A percentile compares a stretch with the other conserved stretches of the same genome.
Evolutionary conservation across 2,113 vertebrate genomes (phyloP).

Genomic region (Upupa epops): DNA sequence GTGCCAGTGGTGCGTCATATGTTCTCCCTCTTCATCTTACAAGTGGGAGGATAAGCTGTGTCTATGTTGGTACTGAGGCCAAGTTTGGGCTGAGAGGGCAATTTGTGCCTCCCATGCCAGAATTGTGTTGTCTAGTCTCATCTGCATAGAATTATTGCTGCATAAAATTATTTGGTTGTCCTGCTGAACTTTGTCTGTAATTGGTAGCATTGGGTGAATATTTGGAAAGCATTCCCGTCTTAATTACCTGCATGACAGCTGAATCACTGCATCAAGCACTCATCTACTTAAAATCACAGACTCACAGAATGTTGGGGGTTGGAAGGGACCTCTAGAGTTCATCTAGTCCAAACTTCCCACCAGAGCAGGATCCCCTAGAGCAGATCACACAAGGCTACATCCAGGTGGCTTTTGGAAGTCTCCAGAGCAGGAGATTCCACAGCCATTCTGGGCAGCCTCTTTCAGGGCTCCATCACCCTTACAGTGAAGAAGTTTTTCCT

Average conservation of each 20-base stretch:
- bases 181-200: not conserved
- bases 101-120: not conserved
- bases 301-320: too few relatives aligned
- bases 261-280: not conserved
- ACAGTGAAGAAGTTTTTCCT: too few relatives aligned
- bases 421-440: too few relatives aligned
- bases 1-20: rapidly evolving
- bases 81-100: not conserved
- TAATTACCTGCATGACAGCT: not conserved
- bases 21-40: not conserved
- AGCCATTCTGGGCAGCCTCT: too few relatives aligned
- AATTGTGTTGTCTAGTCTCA: rapidly evolving
- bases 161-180: not conserved
- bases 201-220: not conserved
- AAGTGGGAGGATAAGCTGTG: not conserved
- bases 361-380: too few relatives aligned
- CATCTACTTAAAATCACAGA: not conserved
- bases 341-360: too few relatives aligned
- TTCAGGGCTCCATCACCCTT: too few relatives aligned
- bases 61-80: not conserved
- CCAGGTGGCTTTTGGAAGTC: too few relatives aligned
- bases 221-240: not conserved
- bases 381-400: too few relatives aligned
- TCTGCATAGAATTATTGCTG: not conserved
- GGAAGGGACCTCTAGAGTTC: too few relatives aligned